Evolutionary conservation across 2,888 invertebrate genomes (phyloP).

Genomic region (Lordiphosa fenestrarum): DNA sequence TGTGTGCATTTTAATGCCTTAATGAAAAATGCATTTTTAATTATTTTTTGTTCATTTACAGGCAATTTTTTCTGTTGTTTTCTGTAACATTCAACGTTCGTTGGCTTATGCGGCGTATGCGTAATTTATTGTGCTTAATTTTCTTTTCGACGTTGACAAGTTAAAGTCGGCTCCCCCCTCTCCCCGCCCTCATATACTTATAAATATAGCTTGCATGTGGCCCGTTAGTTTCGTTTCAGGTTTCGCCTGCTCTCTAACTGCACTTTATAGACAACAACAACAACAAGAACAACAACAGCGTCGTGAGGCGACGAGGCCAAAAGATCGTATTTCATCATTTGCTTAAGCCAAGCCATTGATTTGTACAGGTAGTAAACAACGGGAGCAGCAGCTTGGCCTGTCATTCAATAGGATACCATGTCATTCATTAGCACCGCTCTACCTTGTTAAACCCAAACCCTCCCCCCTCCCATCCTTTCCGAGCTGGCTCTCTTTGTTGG

Average conservation of each 20-base stretch:
- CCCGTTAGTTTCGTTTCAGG: conserved; percentile 39
- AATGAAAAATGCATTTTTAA: conserved; percentile 74
- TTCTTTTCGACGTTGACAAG: conserved; percentile 51
- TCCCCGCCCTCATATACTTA: neutral
- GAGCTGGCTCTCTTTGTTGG: neutral
- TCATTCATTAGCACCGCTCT: conserved; percentile 49
- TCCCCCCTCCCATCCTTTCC: neutral
- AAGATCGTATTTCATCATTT: conserved; percentile 55
- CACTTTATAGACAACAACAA: conserved; percentile 35
- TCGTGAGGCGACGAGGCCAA: no score
- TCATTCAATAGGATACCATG: conserved; percentile 62
- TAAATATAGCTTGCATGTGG: neutral
- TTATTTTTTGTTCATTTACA: conserved; percentile 70
- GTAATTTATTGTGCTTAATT: conserved; percentile 62
- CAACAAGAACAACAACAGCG: conserved; percentile 8
- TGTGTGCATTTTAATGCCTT: conserved; percentile 60
- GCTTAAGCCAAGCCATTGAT: conserved; percentile 34
- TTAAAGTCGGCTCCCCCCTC: conserved; percentile 37
- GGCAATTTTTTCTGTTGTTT: conserved; percentile 26
- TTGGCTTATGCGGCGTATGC: conserved; percentile 66
- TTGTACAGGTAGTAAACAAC: conserved; percentile 18
- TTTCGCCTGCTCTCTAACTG: conserved; percentile 45
- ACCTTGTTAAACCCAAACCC: neutral
- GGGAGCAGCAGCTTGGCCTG: conserved; percentile 25
- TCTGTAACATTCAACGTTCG: conserved; percentile 21